Evolutionary conservation across 2,888 invertebrate species (phyloP).

Genomic region (Malacosoma neustria): DNA sequence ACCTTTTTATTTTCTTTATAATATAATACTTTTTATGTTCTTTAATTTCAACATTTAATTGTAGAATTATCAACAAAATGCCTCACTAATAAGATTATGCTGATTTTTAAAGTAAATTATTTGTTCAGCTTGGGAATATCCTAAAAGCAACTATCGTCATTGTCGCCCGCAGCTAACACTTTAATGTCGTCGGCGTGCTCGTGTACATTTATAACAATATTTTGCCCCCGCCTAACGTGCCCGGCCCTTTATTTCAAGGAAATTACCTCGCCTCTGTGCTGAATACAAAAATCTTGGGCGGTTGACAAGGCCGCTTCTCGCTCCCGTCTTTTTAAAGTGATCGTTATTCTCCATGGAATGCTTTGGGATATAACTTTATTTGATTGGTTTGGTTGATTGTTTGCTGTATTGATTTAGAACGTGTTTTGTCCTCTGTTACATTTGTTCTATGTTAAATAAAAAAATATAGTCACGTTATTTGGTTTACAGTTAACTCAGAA

Average conservation of each 20-base stretch:
- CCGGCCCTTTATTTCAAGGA: constrained; percentile 36
- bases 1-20: no score
- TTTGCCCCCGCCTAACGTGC: constrained; percentile 33
- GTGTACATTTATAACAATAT: constrained; percentile 45
- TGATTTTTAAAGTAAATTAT: no score
- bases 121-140: no score
- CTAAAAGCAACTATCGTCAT: background rate
- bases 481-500: no score
- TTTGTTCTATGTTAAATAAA: no score
- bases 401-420: background rate
- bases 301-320: constrained; percentile 2
- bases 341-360: background rate
- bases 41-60: no score
- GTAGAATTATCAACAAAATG: no score
- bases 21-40: no score
- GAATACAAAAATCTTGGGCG: constrained; percentile 18
- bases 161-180: constrained; percentile 9
- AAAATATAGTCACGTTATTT: no score
- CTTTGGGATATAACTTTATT: background rate
- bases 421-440: no score
- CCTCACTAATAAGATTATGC: no score
- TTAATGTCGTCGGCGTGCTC: constrained; percentile 25
- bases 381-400: background rate
- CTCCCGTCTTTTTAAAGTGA: background rate
- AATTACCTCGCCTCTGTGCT: constrained; percentile 31